A percentile compares a stretch with the other conserved stretches of the same genome.
phyloP scores from a whole-genome alignment of 2,113 vertebrate genomes.

The Formicarius rufipectus region DNA sequence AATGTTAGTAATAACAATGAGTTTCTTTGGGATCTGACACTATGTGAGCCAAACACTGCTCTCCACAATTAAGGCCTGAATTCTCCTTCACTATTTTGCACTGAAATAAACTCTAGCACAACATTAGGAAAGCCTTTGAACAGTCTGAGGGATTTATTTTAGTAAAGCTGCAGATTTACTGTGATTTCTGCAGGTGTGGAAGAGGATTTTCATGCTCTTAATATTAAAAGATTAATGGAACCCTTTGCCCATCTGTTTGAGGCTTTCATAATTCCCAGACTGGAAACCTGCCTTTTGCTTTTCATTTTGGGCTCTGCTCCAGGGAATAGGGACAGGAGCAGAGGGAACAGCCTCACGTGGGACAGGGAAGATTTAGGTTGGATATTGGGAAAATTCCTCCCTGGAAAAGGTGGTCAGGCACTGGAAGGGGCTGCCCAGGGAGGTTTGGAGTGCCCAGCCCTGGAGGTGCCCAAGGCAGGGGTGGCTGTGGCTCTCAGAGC shows the following conservation, averaged over 20 bases:
- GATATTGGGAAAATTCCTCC: fast-evolving
- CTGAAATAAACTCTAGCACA: neutral
- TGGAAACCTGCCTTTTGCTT: neutral
- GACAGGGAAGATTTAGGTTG: fast-evolving
- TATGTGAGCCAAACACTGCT: neutral
- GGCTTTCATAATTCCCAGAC: neutral
- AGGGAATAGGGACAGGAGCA: neutral
- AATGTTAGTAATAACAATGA: neutral
- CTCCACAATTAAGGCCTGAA: neutral
- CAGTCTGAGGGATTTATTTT: neutral
- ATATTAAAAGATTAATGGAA: slow-evolving; percentile 40
- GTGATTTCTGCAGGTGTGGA: slow-evolving; percentile 42
- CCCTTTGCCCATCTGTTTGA: neutral
- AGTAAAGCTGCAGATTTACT: neutral
- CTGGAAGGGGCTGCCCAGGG: neutral
- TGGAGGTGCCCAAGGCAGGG: fast-evolving
- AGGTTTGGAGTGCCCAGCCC: neutral
- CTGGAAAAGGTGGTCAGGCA: fast-evolving
- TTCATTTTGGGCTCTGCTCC: neutral
- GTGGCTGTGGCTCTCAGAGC: fast-evolving
- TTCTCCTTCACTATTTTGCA: neutral
- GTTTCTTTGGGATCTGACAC: neutral
- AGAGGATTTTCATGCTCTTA: neutral
- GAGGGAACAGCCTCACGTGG: neutral
- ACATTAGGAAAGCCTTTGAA: slow-evolving; percentile 14